Percentiles rank a stretch among this genome's conserved stretches.
Evolutionary conservation across 2,888 invertebrate species (phyloP).

Genomic region (Hypselothyrea guttata): DNA sequence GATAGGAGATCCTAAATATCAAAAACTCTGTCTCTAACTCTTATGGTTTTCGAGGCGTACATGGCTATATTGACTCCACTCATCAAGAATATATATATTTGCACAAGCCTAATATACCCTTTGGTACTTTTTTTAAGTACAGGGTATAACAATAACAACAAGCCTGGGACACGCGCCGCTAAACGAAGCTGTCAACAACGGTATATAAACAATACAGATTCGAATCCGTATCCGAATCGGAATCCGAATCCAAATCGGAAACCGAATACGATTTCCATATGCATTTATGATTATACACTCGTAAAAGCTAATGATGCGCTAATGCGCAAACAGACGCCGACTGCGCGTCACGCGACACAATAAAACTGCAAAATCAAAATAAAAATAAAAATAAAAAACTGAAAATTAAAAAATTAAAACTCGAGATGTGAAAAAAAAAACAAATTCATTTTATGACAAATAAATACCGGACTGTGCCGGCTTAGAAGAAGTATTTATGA

Average conservation of each 20-base stretch:
- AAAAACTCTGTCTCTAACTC: no score
- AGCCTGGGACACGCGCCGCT: no score
- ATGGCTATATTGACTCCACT: no score
- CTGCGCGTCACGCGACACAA: constrained; percentile 34
- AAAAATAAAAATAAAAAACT: not conserved
- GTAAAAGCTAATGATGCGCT: constrained; percentile 35
- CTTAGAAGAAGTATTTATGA: not conserved
- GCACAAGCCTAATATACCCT: no score
- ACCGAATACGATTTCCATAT: constrained; percentile 10
- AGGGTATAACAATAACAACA: no score
- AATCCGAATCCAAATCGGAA: not conserved
- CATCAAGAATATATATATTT: no score
- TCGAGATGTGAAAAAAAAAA: not conserved
- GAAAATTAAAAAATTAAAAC: not conserved
- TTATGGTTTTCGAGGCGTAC: no score
- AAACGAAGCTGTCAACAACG: no score
- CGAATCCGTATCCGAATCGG: not conserved
- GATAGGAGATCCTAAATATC: no score
- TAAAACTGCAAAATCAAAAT: constrained; percentile 3
- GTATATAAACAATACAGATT: no score
- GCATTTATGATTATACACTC: constrained; percentile 3
- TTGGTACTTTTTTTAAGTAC: no score
- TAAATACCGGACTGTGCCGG: not conserved
- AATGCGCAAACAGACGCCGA: constrained; percentile 8
- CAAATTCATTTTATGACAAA: not conserved